These are phyloP conservation scores for Mionectes macconnelli DNA, from an alignment of 2,113 vertebrate genomes.

Conservation along the genomic window DNA sequence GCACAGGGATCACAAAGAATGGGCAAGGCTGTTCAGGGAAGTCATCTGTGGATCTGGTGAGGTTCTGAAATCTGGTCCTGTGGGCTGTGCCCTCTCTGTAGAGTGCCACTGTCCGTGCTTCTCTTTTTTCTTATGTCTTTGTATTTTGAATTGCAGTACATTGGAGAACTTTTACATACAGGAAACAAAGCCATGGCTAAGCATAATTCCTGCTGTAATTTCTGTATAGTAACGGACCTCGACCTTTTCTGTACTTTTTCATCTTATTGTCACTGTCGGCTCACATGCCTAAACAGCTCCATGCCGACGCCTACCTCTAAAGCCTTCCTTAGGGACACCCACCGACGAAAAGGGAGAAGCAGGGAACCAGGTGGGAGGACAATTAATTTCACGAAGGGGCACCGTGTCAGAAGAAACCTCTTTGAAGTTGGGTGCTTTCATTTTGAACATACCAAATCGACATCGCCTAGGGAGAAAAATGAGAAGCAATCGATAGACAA, in stretches of 20 bases:
- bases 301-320: fast-evolving
- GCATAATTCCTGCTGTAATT: not conserved
- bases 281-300: not conserved
- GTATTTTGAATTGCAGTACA: not conserved
- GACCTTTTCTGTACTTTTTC: not conserved
- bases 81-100: not conserved
- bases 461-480: no score
- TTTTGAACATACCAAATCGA: fast-evolving
- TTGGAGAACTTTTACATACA: not conserved
- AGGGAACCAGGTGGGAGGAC: not conserved
- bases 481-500: not conserved
- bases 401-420: fast-evolving
- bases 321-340: not conserved
- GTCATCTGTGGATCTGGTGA: fast-evolving
- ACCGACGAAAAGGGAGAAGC: fast-evolving
- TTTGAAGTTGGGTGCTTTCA: not conserved
- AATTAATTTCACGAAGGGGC: not conserved
- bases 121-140: not conserved
- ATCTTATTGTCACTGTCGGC: not conserved
- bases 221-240: not conserved
- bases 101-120: fast-evolving
- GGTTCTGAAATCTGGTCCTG: not conserved
- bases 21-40: not conserved
- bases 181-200: not conserved
- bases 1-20: not conserved